Conservation (phyloP, 2,797 vertebrate species). For the Pogonophryne albipinna region DNA sequence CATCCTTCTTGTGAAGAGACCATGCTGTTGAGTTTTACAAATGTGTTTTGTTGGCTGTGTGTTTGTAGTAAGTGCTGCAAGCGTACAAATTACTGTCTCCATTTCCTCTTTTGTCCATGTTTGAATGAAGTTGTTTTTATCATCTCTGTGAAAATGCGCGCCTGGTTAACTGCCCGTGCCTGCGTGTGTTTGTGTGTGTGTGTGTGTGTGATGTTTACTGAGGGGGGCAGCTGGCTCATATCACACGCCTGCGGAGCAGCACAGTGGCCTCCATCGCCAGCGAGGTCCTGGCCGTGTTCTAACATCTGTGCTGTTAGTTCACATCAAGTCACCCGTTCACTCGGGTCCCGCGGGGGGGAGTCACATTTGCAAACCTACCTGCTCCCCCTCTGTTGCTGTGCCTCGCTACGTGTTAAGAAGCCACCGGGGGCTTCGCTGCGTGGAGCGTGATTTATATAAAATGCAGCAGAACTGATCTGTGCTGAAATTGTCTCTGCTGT, state of each 20-base stretch:
- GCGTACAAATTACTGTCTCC: background rate
- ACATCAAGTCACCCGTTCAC: slow-evolving; percentile 65
- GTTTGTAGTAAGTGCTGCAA: background rate
- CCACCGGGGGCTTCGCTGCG: slow-evolving; percentile 14
- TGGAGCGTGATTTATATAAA: background rate
- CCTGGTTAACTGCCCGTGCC: slow-evolving; percentile 24
- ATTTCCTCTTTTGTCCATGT: slow-evolving; percentile 24
- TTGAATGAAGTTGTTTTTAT: slow-evolving; percentile 23
- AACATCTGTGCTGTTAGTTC: slow-evolving; percentile 74
- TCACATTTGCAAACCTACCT: slow-evolving; percentile 38
- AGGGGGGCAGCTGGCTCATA: slow-evolving; percentile 54
- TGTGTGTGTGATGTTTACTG: slow-evolving; percentile 46
- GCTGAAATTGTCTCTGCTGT: slow-evolving; percentile 29
- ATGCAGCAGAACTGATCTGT: slow-evolving; percentile 24
- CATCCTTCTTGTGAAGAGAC: no score
- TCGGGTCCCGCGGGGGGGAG: slow-evolving; percentile 31
- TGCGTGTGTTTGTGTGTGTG: slow-evolving; percentile 13
- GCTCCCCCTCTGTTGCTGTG: slow-evolving; percentile 9
- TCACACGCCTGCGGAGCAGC: slow-evolving; percentile 49
- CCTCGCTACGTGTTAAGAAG: slow-evolving; percentile 29
- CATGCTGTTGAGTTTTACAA: no score
- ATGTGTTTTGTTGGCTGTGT: no score
- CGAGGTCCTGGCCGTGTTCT: slow-evolving; percentile 53
- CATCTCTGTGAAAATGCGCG: background rate
- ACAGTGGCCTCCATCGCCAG: slow-evolving; percentile 49